Evolutionary conservation across 2,113 vertebrate genomes (phyloP), one percentile per base, ranked within the genome.

Genomic region (Pristiophorus japonicus): DNA sequence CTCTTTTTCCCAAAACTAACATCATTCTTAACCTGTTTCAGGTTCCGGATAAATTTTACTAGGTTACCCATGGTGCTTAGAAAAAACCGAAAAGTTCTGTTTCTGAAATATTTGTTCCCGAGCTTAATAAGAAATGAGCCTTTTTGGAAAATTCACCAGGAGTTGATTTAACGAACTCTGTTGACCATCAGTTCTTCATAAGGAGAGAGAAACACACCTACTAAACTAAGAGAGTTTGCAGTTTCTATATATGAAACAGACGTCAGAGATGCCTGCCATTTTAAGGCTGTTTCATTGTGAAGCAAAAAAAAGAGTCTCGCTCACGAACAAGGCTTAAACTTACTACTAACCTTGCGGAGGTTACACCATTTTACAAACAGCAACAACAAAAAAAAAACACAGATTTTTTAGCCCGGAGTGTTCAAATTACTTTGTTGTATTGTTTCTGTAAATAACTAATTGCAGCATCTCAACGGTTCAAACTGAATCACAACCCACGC

Each of bases 1-100:
- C 62, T 38, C 0, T 92, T 92, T 92, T 92, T 92, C 88, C 98
- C 98, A 98, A 98, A 96, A 98, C 98, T 98, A 97, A 98, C 97
- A 97, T 98, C 97, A 97, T 99, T 97, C 99, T 98, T 98, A 98
- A 98, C 98, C 99, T 98, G 97, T 99, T 99, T 97, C 98, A 99
- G 99, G 99, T 99, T 99, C 98, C 97, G 98, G 99, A 98, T 99
- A 99, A 98, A 98, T 96, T 98, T 98, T 98, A 98, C 98, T 98
- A 98, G 98, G 98, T 98, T 98, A 96, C 98, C 98, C 98, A 98
- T 97, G 98, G 98, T 98, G 98, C 98, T 99, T 99, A 98, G 98
- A 98, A 98, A 98, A 98, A 98, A 97, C 98, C 97, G 98, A 99
- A 98, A 98, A 98, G 65, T 97, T 98, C 98, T 97, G 98, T 99